A percentile compares a stretch with the other conserved stretches of the same genome.
Evolutionary conservation across 2,888 invertebrate species (phyloP).

Genomic region (Theretra japonica): DNA sequence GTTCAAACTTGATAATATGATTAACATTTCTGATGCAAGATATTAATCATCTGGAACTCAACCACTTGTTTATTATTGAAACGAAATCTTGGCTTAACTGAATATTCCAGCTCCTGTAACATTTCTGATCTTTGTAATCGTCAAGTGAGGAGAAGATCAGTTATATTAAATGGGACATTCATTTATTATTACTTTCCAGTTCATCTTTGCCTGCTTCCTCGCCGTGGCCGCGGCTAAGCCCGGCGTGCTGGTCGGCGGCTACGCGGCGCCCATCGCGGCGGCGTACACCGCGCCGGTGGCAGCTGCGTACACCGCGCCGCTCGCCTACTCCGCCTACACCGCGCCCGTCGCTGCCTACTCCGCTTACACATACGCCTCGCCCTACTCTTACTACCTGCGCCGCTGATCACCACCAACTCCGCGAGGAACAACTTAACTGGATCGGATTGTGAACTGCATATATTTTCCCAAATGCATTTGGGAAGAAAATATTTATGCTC

Average conservation of each 20-base stretch:
- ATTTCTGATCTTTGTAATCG: no score
- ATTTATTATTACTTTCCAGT: constrained; percentile 52
- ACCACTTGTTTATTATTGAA: no score
- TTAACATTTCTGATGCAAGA: no score
- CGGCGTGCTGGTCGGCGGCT: constrained; percentile 51
- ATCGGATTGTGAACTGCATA: constrained; percentile 5
- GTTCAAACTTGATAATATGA: no score
- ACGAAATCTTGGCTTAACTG: no score
- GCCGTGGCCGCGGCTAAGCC: constrained; percentile 45
- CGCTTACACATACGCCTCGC: constrained; percentile 57
- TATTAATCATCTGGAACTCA: no score
- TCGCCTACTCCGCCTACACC: constrained; percentile 63
- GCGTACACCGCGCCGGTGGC: constrained; percentile 57
- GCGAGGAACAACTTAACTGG: background rate
- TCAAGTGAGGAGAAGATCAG: no score
- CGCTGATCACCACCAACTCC: constrained; percentile 32
- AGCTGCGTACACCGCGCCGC: constrained; percentile 71
- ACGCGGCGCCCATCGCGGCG: constrained; percentile 50
- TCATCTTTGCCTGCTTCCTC: constrained; percentile 66
- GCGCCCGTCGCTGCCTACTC: constrained; percentile 59
- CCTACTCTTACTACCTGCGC: constrained; percentile 54
- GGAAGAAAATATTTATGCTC: background rate
- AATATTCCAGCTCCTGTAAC: no score
- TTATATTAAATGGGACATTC: no score
- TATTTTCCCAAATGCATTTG: background rate